Evolutionary conservation across 2,888 invertebrate species (phyloP).

Genomic region (Lepidocyrtinus sp.): DNA sequence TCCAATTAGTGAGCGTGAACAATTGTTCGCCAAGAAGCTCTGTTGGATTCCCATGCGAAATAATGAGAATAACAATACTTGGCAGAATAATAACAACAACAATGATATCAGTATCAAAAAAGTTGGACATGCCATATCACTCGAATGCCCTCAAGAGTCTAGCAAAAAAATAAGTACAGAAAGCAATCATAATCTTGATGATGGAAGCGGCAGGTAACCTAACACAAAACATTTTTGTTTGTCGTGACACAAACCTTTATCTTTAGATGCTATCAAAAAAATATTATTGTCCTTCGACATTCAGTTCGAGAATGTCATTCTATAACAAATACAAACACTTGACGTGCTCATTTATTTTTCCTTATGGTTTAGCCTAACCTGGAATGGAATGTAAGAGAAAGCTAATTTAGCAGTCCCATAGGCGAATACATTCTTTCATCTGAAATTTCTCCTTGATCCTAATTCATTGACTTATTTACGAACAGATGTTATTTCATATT

Average conservation of each 20-base stretch:
- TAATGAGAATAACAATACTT: neutral
- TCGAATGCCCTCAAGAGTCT: slow-evolving; percentile 13
- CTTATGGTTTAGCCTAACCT: neutral
- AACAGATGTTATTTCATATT: too few species aligned
- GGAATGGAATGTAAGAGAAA: neutral
- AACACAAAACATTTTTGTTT: slow-evolving; percentile 2
- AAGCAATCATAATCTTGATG: neutral
- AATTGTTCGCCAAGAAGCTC: slow-evolving; percentile 63
- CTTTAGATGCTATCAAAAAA: slow-evolving; percentile 22
- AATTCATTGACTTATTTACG: slow-evolving; percentile 26
- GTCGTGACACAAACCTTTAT: slow-evolving; percentile 24
- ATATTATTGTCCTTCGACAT: slow-evolving; percentile 43
- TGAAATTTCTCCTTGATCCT: slow-evolving; percentile 48
- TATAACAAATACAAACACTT: neutral
- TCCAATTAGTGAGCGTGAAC: slow-evolving; percentile 63
- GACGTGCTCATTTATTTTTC: too few species aligned
- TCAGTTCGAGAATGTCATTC: neutral
- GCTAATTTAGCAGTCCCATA: neutral
- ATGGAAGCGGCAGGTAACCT: slow-evolving; percentile 23
- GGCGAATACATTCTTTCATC: neutral
- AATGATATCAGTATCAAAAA: neutral
- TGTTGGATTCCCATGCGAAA: slow-evolving; percentile 40
- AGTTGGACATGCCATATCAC: slow-evolving; percentile 14
- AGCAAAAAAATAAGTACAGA: slow-evolving; percentile 11
- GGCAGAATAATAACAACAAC: slow-evolving; percentile 24